Base-by-base conservation (phyloP, 2,797 vertebrate species). In the Siniperca undulata region DNA sequence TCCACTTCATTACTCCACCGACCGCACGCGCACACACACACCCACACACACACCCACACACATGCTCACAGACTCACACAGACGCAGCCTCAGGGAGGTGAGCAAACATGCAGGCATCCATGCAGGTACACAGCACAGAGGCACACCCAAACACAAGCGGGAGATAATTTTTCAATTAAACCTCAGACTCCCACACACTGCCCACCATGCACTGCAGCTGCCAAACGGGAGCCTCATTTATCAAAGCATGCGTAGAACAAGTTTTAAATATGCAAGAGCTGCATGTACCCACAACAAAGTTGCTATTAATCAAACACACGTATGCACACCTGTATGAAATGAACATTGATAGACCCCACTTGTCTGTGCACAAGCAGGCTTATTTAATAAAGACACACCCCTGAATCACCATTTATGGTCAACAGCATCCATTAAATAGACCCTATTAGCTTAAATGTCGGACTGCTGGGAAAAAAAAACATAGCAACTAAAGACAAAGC, bases 1-100 rank as follows among this genome's bases (percentile, higher is more conserved):
- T 93, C 88, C 78, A 91, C 92, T 90, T 93, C 88, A 94, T 94
- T 92, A 91, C 93, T 94, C 91, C 88, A 67, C 70, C 87, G 74
- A 87, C 83, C 7, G 13, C 72, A 55, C 52, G 40, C 56, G 73
- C 75, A 79, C 44, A 24, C 65, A 42, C 60, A 30, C 64, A 58
- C 59, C 36, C 59, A 30, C 30, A 48, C 62, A 60, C 44, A 52
- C 78, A 36, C 24, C n/a, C 53, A 24, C 65, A 42, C 60, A n/a
- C 64, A 58, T 52, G 36, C 59, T 38, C 30, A 48, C 62, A 55
- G 36, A 52, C 78, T 27, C 24, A 27, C 53, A 48, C 38, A 64
- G 40, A 24, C 1, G 24, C 55, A 84, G 71, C 66, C 71, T 77
- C 78, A 65, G 77, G 80, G 88, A 75, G 68, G 73, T 55, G 71